A percentile compares a stretch with the other conserved stretches of the same genome.
Evolutionary conservation across 2,888 invertebrate genomes (phyloP).

Genomic region (Oxycera nigricornis): DNA sequence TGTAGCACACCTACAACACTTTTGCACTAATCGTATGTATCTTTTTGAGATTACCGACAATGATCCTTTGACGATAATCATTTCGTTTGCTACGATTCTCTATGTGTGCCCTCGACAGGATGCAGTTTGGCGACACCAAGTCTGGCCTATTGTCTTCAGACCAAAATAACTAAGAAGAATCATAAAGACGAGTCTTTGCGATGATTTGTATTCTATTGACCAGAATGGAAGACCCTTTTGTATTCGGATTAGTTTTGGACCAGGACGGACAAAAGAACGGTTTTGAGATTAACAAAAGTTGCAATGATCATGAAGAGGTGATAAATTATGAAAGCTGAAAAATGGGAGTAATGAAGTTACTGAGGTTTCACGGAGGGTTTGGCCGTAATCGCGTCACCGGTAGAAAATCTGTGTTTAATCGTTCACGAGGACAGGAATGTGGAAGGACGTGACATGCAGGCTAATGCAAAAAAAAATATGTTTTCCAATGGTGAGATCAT

Average conservation of each 20-base stretch:
- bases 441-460: too few species aligned
- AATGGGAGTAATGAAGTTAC: constrained; percentile 20
- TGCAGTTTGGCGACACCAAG: constrained; percentile 52
- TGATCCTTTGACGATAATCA: constrained; percentile 32
- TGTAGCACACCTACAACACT: constrained; percentile 27
- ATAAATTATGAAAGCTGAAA: constrained; percentile 21
- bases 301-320: not conserved
- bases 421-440: too few species aligned
- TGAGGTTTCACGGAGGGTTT: constrained; percentile 5
- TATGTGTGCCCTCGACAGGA: constrained; percentile 9
- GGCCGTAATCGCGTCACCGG: not conserved
- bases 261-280: constrained; percentile 12
- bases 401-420: too few species aligned
- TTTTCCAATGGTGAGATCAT: too few species aligned
- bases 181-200: constrained; percentile 23
- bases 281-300: constrained; percentile 2
- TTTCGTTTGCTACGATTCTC: constrained; percentile 3
- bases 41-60: constrained; percentile 39
- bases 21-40: constrained; percentile 37
- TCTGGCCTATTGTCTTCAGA: constrained; percentile 51
- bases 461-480: too few species aligned
- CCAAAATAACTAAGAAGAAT: constrained; percentile 46
- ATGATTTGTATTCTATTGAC: constrained; percentile 39
- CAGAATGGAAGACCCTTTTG: constrained; percentile 32
- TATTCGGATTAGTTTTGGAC: constrained; percentile 32